These are phyloP conservation scores for Trogon melanurus DNA, from an alignment of 2,113 vertebrate genomes.

Conservation along the genomic window DNA sequence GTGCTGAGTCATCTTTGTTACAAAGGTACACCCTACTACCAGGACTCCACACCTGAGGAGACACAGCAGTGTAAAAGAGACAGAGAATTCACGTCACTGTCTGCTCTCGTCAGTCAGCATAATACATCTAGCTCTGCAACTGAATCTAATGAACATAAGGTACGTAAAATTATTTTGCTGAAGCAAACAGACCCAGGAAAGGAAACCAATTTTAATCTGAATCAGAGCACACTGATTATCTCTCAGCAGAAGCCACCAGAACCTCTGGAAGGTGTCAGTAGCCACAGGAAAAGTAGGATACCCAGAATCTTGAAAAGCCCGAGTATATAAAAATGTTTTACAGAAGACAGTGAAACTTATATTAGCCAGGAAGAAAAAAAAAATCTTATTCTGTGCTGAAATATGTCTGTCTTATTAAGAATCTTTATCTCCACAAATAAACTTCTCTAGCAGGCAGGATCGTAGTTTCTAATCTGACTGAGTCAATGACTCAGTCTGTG, in stretches of 20 bases:
- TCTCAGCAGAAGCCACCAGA: background rate
- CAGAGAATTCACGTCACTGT: background rate
- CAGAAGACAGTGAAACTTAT: background rate
- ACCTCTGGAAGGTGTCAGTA: background rate
- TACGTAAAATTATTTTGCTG: background rate
- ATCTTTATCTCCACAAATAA: background rate
- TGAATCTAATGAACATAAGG: background rate
- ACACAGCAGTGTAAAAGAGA: background rate
- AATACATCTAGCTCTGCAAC: background rate
- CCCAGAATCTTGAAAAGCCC: background rate
- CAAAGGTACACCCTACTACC: background rate
- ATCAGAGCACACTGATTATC: background rate
- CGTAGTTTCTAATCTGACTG: conserved; percentile 24
- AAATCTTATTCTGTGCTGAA: conserved; percentile 16
- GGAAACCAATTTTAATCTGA: background rate
- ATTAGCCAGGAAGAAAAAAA: background rate
- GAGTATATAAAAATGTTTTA: background rate
- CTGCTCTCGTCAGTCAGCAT: background rate
- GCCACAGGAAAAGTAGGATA: background rate
- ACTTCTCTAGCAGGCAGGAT: background rate
- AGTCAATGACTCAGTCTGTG: conserved; percentile 26
- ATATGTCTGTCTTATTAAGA: conserved; percentile 14
- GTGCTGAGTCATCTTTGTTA: background rate
- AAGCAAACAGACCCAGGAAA: background rate
- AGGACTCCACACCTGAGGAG: background rate